These are phyloP conservation scores for Magallana gigas DNA, from an alignment of 1,140 invertebrate genomes.

Conservation along the genomic window DNA sequence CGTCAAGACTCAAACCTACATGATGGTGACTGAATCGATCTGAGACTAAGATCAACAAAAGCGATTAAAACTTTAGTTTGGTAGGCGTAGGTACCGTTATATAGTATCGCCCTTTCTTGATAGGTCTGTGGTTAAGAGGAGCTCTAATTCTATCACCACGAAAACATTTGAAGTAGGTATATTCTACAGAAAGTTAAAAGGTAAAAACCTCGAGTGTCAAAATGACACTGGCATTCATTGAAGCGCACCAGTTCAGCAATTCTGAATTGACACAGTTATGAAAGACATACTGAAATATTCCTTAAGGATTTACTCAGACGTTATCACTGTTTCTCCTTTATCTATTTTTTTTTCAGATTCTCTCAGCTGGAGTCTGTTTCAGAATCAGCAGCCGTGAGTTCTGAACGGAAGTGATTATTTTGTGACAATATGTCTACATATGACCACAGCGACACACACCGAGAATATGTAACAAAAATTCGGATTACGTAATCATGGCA, in stretches of 20 bases:
- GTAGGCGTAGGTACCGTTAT: not conserved
- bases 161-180: slow-evolving; percentile 16
- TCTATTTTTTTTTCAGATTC: slow-evolving; percentile 10
- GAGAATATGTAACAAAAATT: slow-evolving; percentile 17
- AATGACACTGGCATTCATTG: not conserved
- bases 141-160: not conserved
- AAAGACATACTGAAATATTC: not conserved
- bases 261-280: slow-evolving; percentile 8
- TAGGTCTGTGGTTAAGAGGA: not conserved
- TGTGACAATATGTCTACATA: slow-evolving; percentile 16
- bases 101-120: not conserved
- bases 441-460: slow-evolving; percentile 4
- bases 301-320: not conserved
- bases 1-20: no score
- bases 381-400: not conserved
- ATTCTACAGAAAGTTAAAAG: slow-evolving; percentile 22
- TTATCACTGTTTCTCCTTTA: not conserved
- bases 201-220: slow-evolving; percentile 1
- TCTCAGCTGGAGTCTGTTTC: not conserved
- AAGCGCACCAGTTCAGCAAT: not conserved
- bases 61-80: not conserved
- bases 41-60: not conserved
- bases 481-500: slow-evolving; percentile 23
- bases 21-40: not conserved
- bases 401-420: not conserved